Percentiles rank a stretch among this genome's conserved stretches.
These are phyloP conservation scores for Hydroisotoma schaefferi DNA, from an alignment of 2,888 invertebrate species.

Conservation along the genomic window DNA sequence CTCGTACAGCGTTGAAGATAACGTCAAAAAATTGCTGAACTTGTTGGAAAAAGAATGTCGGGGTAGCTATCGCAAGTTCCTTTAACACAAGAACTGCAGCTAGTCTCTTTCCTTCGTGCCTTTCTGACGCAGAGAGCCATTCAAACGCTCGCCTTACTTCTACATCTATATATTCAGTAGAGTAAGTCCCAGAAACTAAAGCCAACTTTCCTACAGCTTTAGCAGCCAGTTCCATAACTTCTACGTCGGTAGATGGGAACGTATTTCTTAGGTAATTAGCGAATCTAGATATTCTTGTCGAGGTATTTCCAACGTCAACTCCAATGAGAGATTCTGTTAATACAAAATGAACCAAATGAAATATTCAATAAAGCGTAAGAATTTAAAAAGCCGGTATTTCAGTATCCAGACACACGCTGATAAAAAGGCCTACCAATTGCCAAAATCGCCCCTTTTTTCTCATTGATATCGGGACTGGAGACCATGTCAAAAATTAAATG, in stretches of 20 bases:
- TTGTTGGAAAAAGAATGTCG: conserved; percentile 95
- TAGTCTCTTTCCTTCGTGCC: conserved; percentile 85
- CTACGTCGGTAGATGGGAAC: conserved; percentile 83
- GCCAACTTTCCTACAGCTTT: conserved; percentile 92
- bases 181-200: conserved; percentile 84
- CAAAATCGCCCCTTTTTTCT: conserved; percentile 91
- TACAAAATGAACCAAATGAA: conserved; percentile 27
- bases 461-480: conserved; percentile 84
- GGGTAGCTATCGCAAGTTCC: conserved; percentile 91
- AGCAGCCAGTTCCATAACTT: conserved; percentile 93
- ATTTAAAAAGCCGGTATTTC: neutral
- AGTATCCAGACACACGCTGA: neutral
- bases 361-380: neutral
- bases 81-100: conserved; percentile 87
- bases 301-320: conserved; percentile 87
- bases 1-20: conserved; percentile 85
- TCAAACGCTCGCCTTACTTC: conserved; percentile 94
- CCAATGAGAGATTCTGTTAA: conserved; percentile 83
- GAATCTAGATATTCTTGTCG: conserved; percentile 83
- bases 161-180: conserved; percentile 96
- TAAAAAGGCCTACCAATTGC: conserved; percentile 67
- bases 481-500: conserved; percentile 96
- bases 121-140: conserved; percentile 79
- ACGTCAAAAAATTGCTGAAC: conserved; percentile 90
- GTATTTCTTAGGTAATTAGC: conserved; percentile 88